These are phyloP conservation scores for Mus musculus DNA, from an alignment of 2,113 vertebrate genomes.

Conservation along the genomic window DNA sequence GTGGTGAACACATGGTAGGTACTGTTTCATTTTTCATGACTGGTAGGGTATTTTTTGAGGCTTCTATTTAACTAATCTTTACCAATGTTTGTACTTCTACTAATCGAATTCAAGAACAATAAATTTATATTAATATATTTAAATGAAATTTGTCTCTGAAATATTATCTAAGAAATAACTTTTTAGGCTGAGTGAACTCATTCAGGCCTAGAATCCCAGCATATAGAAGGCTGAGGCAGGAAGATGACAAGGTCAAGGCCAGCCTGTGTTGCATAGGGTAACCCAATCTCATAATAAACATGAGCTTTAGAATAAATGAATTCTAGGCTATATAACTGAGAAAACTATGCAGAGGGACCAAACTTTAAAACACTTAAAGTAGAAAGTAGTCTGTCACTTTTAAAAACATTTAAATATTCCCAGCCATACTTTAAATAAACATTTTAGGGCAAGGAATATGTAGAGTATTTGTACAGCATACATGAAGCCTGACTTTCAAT, in stretches of 20 bases:
- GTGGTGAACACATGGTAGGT: constrained; percentile 97
- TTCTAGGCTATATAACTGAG: constrained; percentile 43
- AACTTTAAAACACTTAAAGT: constrained; percentile 42
- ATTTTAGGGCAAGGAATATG: background rate
- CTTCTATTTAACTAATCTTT: constrained; percentile 50
- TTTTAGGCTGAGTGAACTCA: background rate
- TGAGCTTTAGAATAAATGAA: constrained; percentile 30
- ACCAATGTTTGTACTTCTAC: constrained; percentile 22
- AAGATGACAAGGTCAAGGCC: background rate
- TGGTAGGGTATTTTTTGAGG: constrained; percentile 36
- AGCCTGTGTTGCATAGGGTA: background rate
- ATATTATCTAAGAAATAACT: background rate
- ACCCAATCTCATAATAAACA: background rate
- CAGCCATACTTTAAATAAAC: constrained; percentile 18
- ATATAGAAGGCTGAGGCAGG: background rate
- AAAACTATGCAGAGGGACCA: constrained; percentile 44
- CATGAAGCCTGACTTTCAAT: background rate
- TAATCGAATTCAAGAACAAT: constrained; percentile 42
- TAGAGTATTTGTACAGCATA: background rate
- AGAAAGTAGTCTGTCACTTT: constrained; percentile 15
- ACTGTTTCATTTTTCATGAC: constrained; percentile 57
- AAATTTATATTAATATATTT: constrained; percentile 39
- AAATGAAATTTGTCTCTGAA: constrained; percentile 55
- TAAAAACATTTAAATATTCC: constrained; percentile 38
- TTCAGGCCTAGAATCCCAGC: background rate